Base-by-base conservation (phyloP, 2,888 invertebrate species). In the Ectropis crepuscularia region DNA sequence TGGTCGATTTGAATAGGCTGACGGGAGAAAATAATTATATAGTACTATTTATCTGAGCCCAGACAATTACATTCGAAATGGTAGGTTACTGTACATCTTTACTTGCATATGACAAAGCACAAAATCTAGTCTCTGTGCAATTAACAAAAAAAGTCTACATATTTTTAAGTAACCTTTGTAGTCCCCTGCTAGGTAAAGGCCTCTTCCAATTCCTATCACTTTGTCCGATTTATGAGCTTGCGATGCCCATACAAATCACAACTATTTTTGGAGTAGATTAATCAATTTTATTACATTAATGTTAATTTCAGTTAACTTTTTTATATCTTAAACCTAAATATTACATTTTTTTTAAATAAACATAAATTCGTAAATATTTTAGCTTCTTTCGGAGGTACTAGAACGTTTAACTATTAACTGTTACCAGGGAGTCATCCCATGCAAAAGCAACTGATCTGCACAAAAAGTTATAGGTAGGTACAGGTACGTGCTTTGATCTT, bases 221-320 rank as follows among this genome's bases (percentile, higher is more conserved):
- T n/a, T n/a, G n/a, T 28, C 16, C 16, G 16, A 28, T 28, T 28
- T 28, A 2, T 28, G 16, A 28, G 2, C 16, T 28, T 28, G 16
- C 1, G 4, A 28, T 28, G 16, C 1, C 16, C 16, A 28, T 28
- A 28, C 16, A 61, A 37, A 42, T 55, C 57, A 68, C 63, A 68
- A 67, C 61, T 45, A 42, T 49, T 10, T 41, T 62, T 41, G 37
- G 43, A 47, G 55, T 66, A 53, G 53, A 65, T 53, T 51, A 11
- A 43, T 54, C 37, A 12, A 43, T 51, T 11, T 36, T 43, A 9
- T 42, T 28, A 28, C 16, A 37, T 36, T 48, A 53, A 10, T 51
- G 47, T 37, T 42, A 8, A 60, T 37, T 43, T 37, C 37, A 53
- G 38, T 45, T 59, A 39, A 60, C 53, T 60, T 41, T 49, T 38